Evolutionary conservation across 2,888 invertebrate species (phyloP).

Genomic region (Keiferia lycopersicella): DNA sequence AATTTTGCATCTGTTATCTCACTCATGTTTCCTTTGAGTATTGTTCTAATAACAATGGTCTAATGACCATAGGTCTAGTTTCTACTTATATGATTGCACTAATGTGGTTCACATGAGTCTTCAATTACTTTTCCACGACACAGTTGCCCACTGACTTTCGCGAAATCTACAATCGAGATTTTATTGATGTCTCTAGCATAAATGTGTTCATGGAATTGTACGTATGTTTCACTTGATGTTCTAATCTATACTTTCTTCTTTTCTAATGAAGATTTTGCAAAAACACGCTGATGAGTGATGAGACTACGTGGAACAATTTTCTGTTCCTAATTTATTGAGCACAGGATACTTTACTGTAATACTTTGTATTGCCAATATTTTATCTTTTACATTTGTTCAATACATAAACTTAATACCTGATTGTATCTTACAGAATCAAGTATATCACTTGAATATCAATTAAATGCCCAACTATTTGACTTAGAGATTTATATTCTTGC

Average conservation of each 20-base stretch:
- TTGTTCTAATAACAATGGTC: slow-evolving; percentile 30
- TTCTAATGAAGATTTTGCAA: too few species aligned
- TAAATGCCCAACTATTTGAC: slow-evolving; percentile 11
- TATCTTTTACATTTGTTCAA: neutral
- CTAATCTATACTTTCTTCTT: too few species aligned
- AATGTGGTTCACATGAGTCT: slow-evolving; percentile 2
- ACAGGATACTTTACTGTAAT: too few species aligned
- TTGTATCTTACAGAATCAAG: neutral
- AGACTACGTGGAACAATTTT: too few species aligned
- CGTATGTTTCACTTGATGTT: too few species aligned
- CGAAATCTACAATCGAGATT: neutral
- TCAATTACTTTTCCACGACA: slow-evolving; percentile 10
- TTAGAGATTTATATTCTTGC: slow-evolving; percentile 13
- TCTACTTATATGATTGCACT: neutral
- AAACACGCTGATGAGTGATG: too few species aligned
- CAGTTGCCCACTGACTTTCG: neutral
- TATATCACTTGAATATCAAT: slow-evolving; percentile 5
- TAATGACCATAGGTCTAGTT: slow-evolving; percentile 10
- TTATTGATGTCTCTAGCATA: neutral
- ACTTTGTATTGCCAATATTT: too few species aligned
- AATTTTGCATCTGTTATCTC: slow-evolving; percentile 31
- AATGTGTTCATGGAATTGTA: neutral
- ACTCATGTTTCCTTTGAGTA: slow-evolving; percentile 26
- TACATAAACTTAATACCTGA: neutral
- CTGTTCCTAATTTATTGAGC: too few species aligned